Conservation (phyloP, 2,888 invertebrate genomes). For the Synanthedon myopaeformis region DNA sequence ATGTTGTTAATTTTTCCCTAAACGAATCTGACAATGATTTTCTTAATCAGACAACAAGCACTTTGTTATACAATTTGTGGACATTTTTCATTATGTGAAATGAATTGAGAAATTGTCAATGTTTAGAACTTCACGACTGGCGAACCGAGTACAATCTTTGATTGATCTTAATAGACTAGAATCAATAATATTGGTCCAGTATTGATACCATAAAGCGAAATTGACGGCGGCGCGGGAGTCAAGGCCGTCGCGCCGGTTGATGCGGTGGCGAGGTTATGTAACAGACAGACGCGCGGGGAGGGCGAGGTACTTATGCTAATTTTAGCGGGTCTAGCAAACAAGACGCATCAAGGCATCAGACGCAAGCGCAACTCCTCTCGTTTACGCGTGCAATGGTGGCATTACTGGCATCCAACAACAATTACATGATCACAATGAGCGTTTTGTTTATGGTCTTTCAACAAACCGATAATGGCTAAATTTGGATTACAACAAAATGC, state of each 20-base stretch:
- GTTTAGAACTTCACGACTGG: background rate
- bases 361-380: conserved; percentile 25
- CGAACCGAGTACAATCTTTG: background rate
- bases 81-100: too few species aligned
- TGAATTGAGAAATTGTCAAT: background rate
- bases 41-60: too few species aligned
- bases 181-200: conserved; percentile 7
- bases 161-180: background rate
- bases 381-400: conserved; percentile 9
- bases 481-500: too few species aligned
- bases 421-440: too few species aligned
- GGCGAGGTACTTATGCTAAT: conserved; percentile 53
- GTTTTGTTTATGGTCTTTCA: too few species aligned
- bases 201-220: conserved; percentile 18
- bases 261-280: conserved; percentile 53
- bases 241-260: conserved; percentile 36
- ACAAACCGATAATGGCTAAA: too few species aligned
- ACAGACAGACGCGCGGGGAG: conserved; percentile 32
- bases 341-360: conserved; percentile 26
- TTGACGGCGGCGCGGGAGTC: conserved; percentile 60
- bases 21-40: too few species aligned
- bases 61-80: too few species aligned
- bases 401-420: background rate
- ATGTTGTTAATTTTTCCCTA: too few species aligned
- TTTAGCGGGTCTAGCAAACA: conserved; percentile 60